Evolutionary conservation across 2,113 vertebrate genomes (phyloP).

Genomic region (Todiramphus chloris): DNA sequence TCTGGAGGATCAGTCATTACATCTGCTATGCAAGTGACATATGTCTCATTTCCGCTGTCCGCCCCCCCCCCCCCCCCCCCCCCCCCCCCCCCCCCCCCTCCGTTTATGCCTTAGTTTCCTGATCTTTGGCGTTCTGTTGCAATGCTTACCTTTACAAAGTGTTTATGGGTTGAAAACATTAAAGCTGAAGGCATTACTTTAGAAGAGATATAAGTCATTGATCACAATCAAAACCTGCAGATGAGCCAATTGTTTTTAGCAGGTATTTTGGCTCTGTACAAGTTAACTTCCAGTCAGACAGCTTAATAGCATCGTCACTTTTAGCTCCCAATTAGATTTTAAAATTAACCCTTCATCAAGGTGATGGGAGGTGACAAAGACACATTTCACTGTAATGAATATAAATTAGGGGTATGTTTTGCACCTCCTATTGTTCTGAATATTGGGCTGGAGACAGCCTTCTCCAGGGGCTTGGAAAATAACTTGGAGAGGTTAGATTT

Average conservation of each 20-base stretch:
- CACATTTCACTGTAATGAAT: neutral
- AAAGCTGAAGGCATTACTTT: neutral
- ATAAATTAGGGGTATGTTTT: neutral
- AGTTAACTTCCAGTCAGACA: neutral
- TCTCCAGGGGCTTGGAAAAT: neutral
- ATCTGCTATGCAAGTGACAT: neutral
- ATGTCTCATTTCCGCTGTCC: too few species aligned
- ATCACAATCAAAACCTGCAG: neutral
- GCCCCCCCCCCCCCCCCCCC: too few species aligned
- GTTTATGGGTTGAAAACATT: neutral
- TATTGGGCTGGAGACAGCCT: neutral
- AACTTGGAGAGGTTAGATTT: neutral
- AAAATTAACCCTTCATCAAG: conserved; percentile 30
- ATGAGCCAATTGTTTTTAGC: neutral
- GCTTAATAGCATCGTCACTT: neutral
- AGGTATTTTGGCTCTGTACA: neutral
- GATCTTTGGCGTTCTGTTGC: neutral
- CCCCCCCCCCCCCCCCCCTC: too few species aligned
- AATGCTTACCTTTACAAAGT: neutral
- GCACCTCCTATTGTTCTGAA: neutral
- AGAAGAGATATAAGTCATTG: neutral
- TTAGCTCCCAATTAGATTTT: conserved; percentile 24
- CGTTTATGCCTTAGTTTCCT: neutral
- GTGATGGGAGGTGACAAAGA: neutral
- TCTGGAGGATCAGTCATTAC: neutral